Evolutionary conservation across 2,888 invertebrate species (phyloP).

Genomic region (Megastigmus dorsalis): DNA sequence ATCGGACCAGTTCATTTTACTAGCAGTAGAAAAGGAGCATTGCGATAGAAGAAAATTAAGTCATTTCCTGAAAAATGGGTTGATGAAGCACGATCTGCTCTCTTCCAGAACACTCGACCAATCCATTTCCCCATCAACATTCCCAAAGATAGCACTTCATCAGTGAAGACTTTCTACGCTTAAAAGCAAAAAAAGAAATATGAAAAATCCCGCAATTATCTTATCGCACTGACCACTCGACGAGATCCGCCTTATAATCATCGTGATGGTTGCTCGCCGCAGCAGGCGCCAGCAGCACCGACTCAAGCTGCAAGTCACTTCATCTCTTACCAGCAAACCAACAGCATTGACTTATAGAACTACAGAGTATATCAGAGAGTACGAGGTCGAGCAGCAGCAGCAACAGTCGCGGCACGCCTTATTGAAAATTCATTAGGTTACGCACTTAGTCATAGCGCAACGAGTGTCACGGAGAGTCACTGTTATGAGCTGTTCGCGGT

Average conservation of each 20-base stretch:
- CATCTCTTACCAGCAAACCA: too few relatives aligned
- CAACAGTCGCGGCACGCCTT: conserved; percentile 8
- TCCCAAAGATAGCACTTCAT: neutral
- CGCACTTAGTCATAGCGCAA: conserved; percentile 16
- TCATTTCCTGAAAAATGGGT: neutral
- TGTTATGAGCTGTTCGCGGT: conserved; percentile 8
- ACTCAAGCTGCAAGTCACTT: neutral
- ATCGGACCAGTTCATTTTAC: conserved; percentile 14
- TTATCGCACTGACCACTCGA: neutral
- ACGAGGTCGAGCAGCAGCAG: neutral
- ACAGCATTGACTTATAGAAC: too few relatives aligned
- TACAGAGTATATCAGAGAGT: too few relatives aligned
- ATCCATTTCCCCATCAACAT: neutral
- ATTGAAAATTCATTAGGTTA: conserved; percentile 45
- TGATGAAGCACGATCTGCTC: neutral
- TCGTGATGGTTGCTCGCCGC: neutral
- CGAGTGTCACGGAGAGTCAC: neutral
- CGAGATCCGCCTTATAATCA: neutral
- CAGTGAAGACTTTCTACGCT: neutral
- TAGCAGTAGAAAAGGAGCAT: neutral
- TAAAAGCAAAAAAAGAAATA: neutral
- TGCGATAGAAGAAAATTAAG: neutral
- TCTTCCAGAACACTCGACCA: neutral
- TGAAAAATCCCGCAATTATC: neutral
- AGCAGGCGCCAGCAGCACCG: neutral